These are phyloP conservation scores for Popillia japonica DNA, from an alignment of 1,140 invertebrate genomes.

Conservation along the genomic window DNA sequence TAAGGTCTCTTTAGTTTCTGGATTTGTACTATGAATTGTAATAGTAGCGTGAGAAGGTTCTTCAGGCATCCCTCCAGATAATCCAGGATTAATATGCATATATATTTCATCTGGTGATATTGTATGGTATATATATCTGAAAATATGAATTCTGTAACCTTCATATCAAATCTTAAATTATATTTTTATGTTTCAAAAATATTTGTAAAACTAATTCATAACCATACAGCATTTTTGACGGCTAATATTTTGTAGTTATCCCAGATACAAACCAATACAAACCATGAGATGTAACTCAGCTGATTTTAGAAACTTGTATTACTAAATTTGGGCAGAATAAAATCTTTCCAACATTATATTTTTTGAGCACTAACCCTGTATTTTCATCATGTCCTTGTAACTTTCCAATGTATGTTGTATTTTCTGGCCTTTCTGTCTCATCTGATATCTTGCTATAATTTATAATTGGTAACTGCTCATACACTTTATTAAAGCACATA, in stretches of 20 bases:
- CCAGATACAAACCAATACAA: conserved; percentile 38
- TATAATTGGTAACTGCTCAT: conserved; percentile 60
- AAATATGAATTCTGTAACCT: conserved; percentile 41
- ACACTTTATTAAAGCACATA: conserved; percentile 64
- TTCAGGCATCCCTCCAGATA: conserved; percentile 68
- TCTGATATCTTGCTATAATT: conserved; percentile 43
- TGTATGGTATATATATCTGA: conserved; percentile 73
- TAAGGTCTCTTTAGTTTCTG: conserved; percentile 70
- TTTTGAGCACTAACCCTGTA: conserved; percentile 44
- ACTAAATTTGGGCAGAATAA: conserved; percentile 48
- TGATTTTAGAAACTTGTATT: conserved; percentile 34
- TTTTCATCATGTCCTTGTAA: conserved; percentile 47
- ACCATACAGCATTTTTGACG: conserved; percentile 26
- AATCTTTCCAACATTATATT: conserved; percentile 26
- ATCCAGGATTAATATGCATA: conserved; percentile 72
- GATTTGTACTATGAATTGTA: conserved; percentile 72
- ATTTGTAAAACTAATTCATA: too few relatives aligned
- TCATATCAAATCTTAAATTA: too few relatives aligned
- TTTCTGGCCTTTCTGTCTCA: conserved; percentile 45
- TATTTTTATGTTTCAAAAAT: too few relatives aligned
- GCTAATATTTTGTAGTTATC: conserved; percentile 17
- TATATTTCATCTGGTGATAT: conserved; percentile 74
- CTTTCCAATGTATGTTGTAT: conserved; percentile 47
- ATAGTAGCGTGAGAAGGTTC: conserved; percentile 71
- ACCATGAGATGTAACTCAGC: conserved; percentile 36